A percentile compares a stretch with the other conserved stretches of the same genome.
Conservation (phyloP, 2,113 vertebrate species). For the Glareola pratincola region DNA sequence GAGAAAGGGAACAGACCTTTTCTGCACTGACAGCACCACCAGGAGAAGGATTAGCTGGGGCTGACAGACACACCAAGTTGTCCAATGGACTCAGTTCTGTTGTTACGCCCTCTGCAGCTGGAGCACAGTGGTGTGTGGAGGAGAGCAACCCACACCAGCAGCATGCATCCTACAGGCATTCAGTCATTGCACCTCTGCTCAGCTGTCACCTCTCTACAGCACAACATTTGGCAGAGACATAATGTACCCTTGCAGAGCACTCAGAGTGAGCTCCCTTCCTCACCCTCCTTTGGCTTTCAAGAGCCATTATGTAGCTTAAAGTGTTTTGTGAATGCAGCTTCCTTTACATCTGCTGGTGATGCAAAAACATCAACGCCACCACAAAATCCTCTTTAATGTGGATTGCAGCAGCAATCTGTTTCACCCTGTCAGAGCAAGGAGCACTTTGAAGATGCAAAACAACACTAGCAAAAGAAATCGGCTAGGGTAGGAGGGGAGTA, state of each 20-base stretch:
- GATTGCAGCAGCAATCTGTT: neutral
- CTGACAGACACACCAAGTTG: neutral
- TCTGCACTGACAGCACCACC: neutral
- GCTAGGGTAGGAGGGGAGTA: neutral
- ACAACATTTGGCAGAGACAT: neutral
- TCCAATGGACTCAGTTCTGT: neutral
- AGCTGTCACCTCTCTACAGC: neutral
- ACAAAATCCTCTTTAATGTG: neutral
- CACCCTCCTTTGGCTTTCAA: slow-evolving; percentile 33
- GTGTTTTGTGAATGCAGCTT: slow-evolving; percentile 35
- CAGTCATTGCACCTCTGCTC: neutral
- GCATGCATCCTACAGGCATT: neutral
- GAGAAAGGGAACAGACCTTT: neutral
- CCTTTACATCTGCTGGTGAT: slow-evolving; percentile 57
- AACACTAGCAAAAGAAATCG: neutral
- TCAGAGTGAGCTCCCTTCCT: neutral
- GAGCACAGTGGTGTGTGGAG: neutral
- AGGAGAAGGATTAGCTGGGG: neutral
- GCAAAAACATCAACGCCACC: neutral
- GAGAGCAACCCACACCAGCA: rapidly evolving
- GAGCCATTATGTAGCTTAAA: slow-evolving; percentile 20
- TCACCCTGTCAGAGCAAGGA: neutral
- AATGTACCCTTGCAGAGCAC: neutral
- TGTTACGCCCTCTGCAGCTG: neutral
- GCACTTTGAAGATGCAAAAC: neutral